phyloP scores from a whole-genome alignment of 2,888 invertebrate genomes.

The Ectemnius lituratus region DNA sequence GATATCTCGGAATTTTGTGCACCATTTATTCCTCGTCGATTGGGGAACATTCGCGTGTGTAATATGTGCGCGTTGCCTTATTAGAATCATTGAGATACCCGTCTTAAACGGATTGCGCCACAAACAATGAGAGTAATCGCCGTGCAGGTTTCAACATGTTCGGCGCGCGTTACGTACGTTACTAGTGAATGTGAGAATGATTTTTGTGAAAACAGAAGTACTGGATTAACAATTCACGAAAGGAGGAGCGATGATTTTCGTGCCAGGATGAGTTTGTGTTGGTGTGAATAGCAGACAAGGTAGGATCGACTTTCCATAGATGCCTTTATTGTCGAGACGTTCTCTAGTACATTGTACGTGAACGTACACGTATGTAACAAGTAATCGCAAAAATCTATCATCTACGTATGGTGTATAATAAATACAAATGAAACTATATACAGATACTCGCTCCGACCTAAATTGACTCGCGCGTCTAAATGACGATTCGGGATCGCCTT shows the following conservation, averaged over 20 bases:
- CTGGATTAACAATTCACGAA: neutral
- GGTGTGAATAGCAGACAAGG: neutral
- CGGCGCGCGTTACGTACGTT: too few relatives aligned
- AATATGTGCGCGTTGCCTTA: too few relatives aligned
- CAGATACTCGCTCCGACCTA: constrained; percentile 32
- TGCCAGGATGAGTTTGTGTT: neutral
- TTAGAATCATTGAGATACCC: too few relatives aligned
- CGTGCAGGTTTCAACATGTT: too few relatives aligned
- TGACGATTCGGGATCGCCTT: constrained; percentile 1
- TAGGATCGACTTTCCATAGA: constrained; percentile 1
- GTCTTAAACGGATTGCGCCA: too few relatives aligned
- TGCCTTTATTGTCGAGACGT: constrained; percentile 51
- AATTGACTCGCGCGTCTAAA: constrained; percentile 6
- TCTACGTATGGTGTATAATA: constrained; percentile 52
- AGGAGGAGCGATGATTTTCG: neutral
- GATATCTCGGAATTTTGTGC: too few relatives aligned
- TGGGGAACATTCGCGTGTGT: too few relatives aligned
- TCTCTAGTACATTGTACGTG: constrained; percentile 38
- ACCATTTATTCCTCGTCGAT: too few relatives aligned
- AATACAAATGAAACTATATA: constrained; percentile 57
- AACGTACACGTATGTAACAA: constrained; percentile 47
- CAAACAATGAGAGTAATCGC: too few relatives aligned
- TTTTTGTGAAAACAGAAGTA: neutral
- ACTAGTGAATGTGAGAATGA: neutral
- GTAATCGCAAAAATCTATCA: constrained; percentile 39